phyloP scores from a whole-genome alignment of 2,888 invertebrate genomes.

The Ypsolopha scabrella region DNA sequence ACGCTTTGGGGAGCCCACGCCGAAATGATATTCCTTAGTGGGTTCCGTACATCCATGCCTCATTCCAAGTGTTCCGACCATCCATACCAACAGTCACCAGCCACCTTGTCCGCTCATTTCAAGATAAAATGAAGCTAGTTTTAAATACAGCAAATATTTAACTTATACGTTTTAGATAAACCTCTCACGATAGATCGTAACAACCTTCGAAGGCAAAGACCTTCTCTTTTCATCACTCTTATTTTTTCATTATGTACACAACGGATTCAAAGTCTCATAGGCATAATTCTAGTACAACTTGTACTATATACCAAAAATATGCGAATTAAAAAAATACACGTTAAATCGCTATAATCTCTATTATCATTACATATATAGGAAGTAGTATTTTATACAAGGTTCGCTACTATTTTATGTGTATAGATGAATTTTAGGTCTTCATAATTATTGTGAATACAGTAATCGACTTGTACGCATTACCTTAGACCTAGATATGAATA shows the following conservation, averaged over 20 bases:
- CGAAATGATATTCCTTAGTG: neutral
- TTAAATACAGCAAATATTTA: constrained; percentile 55
- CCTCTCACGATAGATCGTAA: constrained; percentile 18
- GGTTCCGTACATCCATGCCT: neutral
- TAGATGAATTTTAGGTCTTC: constrained; percentile 52
- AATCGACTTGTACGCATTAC: constrained; percentile 52
- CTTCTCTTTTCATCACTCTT: constrained; percentile 28
- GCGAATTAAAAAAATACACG: constrained; percentile 62
- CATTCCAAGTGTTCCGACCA: neutral
- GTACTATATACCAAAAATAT: constrained; percentile 70
- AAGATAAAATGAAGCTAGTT: constrained; percentile 50
- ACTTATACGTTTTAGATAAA: constrained; percentile 39
- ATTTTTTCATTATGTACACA: constrained; percentile 51
- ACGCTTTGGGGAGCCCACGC: constrained; percentile 18
- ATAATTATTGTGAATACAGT: constrained; percentile 66
- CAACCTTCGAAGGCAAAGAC: neutral
- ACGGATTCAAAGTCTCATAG: constrained; percentile 36
- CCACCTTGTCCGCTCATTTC: constrained; percentile 52
- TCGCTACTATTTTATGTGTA: constrained; percentile 52
- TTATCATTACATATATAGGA: constrained; percentile 43
- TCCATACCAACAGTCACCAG: constrained; percentile 23
- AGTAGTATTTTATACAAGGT: constrained; percentile 60
- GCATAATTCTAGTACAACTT: constrained; percentile 53
- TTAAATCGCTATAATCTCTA: constrained; percentile 62
- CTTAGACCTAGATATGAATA: constrained; percentile 55